Evolutionary conservation across 1,140 invertebrate genomes (phyloP), one percentile per base, ranked within the genome.

Genomic region (Anthonomus grandis): DNA sequence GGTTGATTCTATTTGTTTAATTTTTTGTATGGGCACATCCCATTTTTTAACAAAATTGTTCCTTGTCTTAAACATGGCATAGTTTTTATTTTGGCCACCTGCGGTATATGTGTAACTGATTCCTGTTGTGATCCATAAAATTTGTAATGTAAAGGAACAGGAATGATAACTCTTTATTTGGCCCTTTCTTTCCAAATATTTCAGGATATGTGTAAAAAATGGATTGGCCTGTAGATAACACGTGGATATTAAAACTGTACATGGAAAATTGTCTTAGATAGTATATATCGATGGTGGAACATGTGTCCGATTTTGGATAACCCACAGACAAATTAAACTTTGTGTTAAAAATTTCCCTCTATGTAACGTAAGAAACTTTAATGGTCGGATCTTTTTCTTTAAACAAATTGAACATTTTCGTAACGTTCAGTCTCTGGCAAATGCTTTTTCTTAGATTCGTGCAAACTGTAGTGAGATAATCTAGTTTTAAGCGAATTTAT

Each of bases 381-480:
- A n/a, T n/a, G n/a, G n/a, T n/a, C n/a, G n/a, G n/a, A n/a, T n/a
- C n/a, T n/a, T n/a, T n/a, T n/a, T n/a, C n/a, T n/a, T n/a, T n/a
- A n/a, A n/a, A 41, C n/a, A 41, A 41, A 15, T 41, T 41, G 38
- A 41, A 41, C 38, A 41, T 41, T 41, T 41, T 41, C 9, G 18
- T 41, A 15, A 15, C 15, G n/a, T 41, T 41, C 38, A 41, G 13
- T 15, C 18, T 41, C 38, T 41, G n/a, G 38, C 38, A 41, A 41
- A 31, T 31, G n/a, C 27, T 31, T 31, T 31, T 31, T 31, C 27
- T n/a, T n/a, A n/a, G n/a, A n/a, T n/a, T n/a, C n/a, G n/a, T n/a
- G n/a, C n/a, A n/a, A n/a, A n/a, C n/a, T 31, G 27, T 31, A 31
- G n/a, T 31, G 27, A 31, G 27, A 31, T 31, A 31, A 31, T 31